These are phyloP conservation scores for Conchocele bisecta DNA, from an alignment of 2,888 invertebrate genomes.

Conservation along the genomic window DNA sequence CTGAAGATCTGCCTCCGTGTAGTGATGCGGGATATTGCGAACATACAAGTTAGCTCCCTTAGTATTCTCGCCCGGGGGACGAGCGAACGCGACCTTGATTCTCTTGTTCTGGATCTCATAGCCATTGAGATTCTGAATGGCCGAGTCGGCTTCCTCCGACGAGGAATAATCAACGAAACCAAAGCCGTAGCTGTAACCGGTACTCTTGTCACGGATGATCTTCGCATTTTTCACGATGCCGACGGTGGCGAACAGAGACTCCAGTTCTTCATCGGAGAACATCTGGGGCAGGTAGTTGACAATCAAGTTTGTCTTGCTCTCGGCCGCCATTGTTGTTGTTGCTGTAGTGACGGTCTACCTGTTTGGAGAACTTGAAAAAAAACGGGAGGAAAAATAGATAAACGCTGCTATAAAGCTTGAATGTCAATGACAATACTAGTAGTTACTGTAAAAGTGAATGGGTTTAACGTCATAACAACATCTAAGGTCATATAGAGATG, in stretches of 20 bases:
- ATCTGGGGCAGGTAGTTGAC: constrained; percentile 97
- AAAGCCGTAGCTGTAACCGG: constrained; percentile 97
- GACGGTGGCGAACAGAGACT: constrained; percentile 93
- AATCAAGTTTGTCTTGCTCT: constrained; percentile 90
- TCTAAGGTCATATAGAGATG: too few relatives aligned
- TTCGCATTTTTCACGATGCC: constrained; percentile 95
- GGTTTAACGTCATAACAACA: too few relatives aligned
- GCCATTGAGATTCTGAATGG: constrained; percentile 94
- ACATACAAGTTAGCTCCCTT: constrained; percentile 97
- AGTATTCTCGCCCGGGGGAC: constrained; percentile 95
- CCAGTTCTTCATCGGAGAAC: constrained; percentile 94
- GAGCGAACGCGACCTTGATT: constrained; percentile 96
- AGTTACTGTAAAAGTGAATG: too few relatives aligned
- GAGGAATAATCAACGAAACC: constrained; percentile 96
- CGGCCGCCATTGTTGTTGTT: too few relatives aligned
- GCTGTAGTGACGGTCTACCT: too few relatives aligned
- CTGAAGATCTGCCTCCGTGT: constrained; percentile 89
- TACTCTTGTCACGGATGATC: constrained; percentile 86
- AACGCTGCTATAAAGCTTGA: too few relatives aligned
- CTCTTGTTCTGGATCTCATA: constrained; percentile 94
- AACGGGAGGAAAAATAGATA: too few relatives aligned
- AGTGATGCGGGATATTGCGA: constrained; percentile 89
- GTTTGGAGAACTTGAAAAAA: too few relatives aligned
- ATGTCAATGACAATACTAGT: too few relatives aligned
- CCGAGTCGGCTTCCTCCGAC: constrained; percentile 92